phyloP scores from a whole-genome alignment of 2,888 invertebrate genomes.

The Merodon equestris region DNA sequence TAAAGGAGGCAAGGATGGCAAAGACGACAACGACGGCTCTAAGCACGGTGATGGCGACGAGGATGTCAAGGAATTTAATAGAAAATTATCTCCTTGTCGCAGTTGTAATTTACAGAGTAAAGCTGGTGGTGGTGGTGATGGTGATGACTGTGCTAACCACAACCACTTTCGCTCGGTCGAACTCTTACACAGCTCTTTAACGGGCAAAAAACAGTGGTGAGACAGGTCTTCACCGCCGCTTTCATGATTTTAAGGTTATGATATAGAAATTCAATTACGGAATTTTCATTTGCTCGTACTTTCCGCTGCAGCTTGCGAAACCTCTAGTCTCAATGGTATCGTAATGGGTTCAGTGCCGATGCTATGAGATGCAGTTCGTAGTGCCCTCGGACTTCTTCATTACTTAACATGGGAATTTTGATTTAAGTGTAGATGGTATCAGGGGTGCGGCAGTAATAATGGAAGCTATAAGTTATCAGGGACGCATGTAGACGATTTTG shows the following conservation, averaged over 20 bases:
- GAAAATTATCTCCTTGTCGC: constrained; percentile 39
- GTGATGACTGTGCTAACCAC: background rate
- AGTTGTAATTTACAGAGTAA: constrained; percentile 36
- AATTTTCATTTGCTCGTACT: constrained; percentile 40
- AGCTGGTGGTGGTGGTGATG: background rate
- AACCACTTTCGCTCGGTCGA: background rate
- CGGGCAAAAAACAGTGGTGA: background rate
- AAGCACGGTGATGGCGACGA: too few relatives aligned
- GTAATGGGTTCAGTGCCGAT: constrained; percentile 13
- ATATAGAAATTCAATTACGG: constrained; percentile 49
- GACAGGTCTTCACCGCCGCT: constrained; percentile 5
- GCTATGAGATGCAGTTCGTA: constrained; percentile 3
- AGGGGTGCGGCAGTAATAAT: background rate
- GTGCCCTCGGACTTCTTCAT: background rate
- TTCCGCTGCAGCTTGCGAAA: constrained; percentile 14
- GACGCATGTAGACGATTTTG: too few relatives aligned
- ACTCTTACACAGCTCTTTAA: too few relatives aligned
- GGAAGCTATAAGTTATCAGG: background rate
- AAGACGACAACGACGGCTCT: too few relatives aligned
- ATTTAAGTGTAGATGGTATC: background rate
- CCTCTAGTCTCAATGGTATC: background rate
- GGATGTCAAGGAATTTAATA: constrained; percentile 48
- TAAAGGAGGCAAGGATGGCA: too few relatives aligned
- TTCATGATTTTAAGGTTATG: constrained; percentile 20
- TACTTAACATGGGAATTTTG: constrained; percentile 20